Percentiles rank a stretch among this genome's conserved stretches.
These are phyloP conservation scores for Hesperia comma DNA, from an alignment of 2,888 invertebrate species.

Conservation along the genomic window DNA sequence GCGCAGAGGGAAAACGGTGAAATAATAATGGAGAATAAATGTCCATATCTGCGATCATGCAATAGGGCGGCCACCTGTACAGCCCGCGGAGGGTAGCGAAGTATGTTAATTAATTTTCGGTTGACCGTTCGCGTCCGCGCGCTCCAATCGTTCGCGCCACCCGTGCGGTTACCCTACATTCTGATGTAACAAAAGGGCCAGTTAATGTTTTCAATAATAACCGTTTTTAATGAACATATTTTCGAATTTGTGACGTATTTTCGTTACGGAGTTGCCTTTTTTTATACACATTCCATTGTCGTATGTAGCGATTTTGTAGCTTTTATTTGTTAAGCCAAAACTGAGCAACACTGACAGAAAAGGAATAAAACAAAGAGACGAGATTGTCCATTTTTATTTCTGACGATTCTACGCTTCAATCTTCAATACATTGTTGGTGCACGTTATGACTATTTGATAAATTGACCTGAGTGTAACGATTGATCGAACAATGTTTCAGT, in stretches of 20 bases:
- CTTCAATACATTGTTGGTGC: neutral
- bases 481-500: neutral
- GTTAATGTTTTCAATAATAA: slow-evolving; percentile 49
- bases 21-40: slow-evolving; percentile 44
- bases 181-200: slow-evolving; percentile 66
- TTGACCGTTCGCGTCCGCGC: slow-evolving; percentile 73
- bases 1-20: slow-evolving; percentile 47
- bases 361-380: neutral
- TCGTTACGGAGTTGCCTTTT: neutral
- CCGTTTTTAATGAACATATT: slow-evolving; percentile 36
- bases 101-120: slow-evolving; percentile 84
- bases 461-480: neutral
- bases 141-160: slow-evolving; percentile 67
- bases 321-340: neutral
- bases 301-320: neutral
- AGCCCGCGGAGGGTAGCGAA: slow-evolving; percentile 69
- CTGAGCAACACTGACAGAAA: neutral
- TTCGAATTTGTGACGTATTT: slow-evolving; percentile 31
- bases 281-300: neutral
- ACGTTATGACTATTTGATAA: neutral
- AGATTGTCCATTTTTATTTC: neutral
- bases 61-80: slow-evolving; percentile 61
- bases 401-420: neutral
- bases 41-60: slow-evolving; percentile 49
- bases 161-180: slow-evolving; percentile 76